Conservation (phyloP, 2,797 vertebrate genomes). For the Thripadectes ignobilis region DNA sequence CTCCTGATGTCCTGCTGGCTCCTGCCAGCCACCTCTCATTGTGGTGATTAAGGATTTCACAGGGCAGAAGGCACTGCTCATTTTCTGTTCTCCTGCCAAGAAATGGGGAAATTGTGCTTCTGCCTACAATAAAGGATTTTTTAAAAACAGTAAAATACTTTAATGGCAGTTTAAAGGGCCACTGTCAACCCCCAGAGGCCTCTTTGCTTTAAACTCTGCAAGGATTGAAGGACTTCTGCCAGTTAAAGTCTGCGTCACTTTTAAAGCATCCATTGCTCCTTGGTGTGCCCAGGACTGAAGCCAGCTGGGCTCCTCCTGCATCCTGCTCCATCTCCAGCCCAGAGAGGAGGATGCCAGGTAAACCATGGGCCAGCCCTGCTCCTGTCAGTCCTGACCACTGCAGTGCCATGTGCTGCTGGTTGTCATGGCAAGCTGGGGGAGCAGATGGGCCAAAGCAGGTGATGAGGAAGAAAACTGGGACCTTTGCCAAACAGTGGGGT, state of each 20-base stretch:
- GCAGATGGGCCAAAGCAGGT: background rate
- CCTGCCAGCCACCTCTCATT: background rate
- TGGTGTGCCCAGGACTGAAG: background rate
- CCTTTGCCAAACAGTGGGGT: fast-evolving
- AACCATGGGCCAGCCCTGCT: background rate
- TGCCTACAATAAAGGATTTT: slow-evolving; percentile 60
- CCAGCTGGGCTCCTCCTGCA: background rate
- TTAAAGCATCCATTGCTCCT: background rate
- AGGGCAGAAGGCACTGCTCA: slow-evolving; percentile 27
- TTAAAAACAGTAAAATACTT: slow-evolving; percentile 62
- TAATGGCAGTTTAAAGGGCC: slow-evolving; percentile 61
- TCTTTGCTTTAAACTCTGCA: slow-evolving; percentile 32
- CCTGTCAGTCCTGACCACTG: fast-evolving
- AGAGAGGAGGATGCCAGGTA: fast-evolving
- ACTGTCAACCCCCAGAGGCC: slow-evolving; percentile 12
- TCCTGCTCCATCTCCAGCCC: background rate
- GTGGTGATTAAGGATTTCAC: background rate
- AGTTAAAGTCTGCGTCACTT: background rate
- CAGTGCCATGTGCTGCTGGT: background rate
- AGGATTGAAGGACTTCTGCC: background rate
- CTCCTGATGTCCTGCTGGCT: background rate
- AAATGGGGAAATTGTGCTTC: slow-evolving; percentile 35
- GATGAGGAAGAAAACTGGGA: background rate
- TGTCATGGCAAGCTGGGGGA: fast-evolving
- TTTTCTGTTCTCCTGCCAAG: slow-evolving; percentile 60